These are phyloP conservation scores for Brachionus asplanchnoidis DNA, from an alignment of 1,140 invertebrate species.

Conservation along the genomic window DNA sequence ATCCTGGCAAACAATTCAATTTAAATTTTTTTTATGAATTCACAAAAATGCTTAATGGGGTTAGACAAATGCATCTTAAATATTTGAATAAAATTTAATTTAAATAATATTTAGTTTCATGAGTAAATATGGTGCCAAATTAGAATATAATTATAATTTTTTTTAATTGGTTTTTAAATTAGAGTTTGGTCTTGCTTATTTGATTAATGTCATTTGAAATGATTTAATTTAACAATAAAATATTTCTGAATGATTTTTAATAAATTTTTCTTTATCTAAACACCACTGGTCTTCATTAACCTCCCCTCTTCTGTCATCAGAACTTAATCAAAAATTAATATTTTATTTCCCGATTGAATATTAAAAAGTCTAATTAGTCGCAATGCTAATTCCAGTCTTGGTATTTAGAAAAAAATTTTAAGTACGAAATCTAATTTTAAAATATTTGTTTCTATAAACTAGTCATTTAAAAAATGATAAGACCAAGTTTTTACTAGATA, in stretches of 20 bases:
- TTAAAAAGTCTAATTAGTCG: not conserved
- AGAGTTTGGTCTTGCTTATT: not conserved
- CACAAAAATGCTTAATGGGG: not conserved
- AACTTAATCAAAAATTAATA: not conserved
- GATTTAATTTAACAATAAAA: not conserved
- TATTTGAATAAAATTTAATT: not conserved
- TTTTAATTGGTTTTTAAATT: not conserved
- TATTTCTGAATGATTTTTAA: not conserved
- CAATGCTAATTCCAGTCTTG: not conserved
- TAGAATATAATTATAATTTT: not conserved
- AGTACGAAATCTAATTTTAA: not conserved
- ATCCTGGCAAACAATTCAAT: slow-evolving; percentile 16
- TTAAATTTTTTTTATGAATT: not conserved
- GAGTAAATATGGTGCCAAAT: not conserved
- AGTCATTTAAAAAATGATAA: not conserved
- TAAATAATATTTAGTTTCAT: not conserved
- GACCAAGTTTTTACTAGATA: not conserved
- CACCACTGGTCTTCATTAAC: not conserved
- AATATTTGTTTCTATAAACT: not conserved
- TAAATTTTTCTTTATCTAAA: not conserved
- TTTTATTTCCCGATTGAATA: not conserved
- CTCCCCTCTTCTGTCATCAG: not conserved
- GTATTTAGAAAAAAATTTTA: not conserved
- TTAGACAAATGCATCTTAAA: not conserved
- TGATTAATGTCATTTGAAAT: not conserved